Evolutionary conservation across 2,888 invertebrate genomes (phyloP), one percentile per base, ranked within the genome.

Genomic region (Steromphala cineraria): DNA sequence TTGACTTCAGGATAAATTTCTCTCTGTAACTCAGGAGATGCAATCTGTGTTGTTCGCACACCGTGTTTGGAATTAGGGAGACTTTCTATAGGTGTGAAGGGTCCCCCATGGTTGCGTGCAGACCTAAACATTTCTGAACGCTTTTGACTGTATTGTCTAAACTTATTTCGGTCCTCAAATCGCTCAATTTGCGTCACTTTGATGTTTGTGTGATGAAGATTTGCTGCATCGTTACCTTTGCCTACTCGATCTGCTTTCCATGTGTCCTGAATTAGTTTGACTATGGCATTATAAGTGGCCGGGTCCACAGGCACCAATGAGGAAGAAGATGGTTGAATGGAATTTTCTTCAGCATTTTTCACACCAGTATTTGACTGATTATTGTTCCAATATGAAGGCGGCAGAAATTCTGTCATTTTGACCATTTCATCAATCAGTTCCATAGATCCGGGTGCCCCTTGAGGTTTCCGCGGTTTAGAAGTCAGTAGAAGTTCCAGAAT

Each of bases 151-250:
- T 89, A 90, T n/a, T 67, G 52, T n/a, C 82, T 79, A 83, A 84
- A 89, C 13, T 89, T 46, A 15, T 85, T 56, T 8, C 83, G 78
- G 78, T 89, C 88, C 77, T 90, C 90, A 15, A 90, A 82, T 55
- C 90, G 80, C 36, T 87, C 71, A 40, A 90, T 83, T 71, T 87
- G 86, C 2, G 79, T 78, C 3, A 90, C 84, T 53, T 80, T 67
- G 2, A 88, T 79, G 1, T 62, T 78, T 8, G 36, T 56, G 53
- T 86, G 81, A 28, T 5, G n/a, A 5, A 89, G 75, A 13, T 81
- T 80, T 28, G 0, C 40, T 0, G 89, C 90, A 83, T 90, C 90
- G 46, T 76, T 81, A 2, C 90, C 90, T 13, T 82, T 74, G 0
- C 90, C 90, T 31, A 87, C 84, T 0, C 81, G 15, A 5, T 53